A percentile compares a stretch with the other conserved stretches of the same genome.
Evolutionary conservation across 35 echinoderm and acorn worm species (phyloP).

Genomic region (Ptychodera flava): DNA sequence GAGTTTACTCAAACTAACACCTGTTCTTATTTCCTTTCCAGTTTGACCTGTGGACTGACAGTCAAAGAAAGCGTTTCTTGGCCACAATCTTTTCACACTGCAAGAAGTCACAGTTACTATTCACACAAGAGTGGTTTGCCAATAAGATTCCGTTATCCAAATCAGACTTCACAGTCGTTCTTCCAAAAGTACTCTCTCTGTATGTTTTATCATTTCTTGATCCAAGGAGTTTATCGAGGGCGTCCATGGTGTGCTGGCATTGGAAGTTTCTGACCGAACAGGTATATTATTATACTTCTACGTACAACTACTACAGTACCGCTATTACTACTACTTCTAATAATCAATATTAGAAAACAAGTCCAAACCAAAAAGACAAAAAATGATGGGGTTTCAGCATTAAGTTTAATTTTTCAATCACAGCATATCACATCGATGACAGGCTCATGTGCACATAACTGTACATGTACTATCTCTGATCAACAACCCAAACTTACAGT

Average conservation of each 20-base stretch:
- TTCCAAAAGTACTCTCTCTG: slow-evolving; percentile 75
- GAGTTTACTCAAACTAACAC: too few relatives aligned
- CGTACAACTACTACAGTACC: not conserved
- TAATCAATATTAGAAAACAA: too few relatives aligned
- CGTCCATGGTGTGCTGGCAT: slow-evolving; percentile 83
- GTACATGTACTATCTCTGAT: too few relatives aligned
- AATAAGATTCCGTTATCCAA: slow-evolving; percentile 65
- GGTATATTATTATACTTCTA: slow-evolving; percentile 25
- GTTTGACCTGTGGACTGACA: slow-evolving; percentile 97
- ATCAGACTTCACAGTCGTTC: slow-evolving; percentile 64
- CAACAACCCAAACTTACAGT: too few relatives aligned
- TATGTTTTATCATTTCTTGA: slow-evolving; percentile 97
- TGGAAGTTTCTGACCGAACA: slow-evolving; percentile 93
- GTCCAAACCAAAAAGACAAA: too few relatives aligned
- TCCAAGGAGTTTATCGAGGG: slow-evolving; percentile 82
- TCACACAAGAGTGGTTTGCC: slow-evolving; percentile 76
- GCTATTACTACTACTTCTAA: too few relatives aligned
- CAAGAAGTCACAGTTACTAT: slow-evolving; percentile 60
- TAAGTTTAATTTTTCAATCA: too few relatives aligned
- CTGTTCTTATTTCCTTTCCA: slow-evolving; percentile 19
- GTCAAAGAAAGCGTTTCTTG: slow-evolving; percentile 83
- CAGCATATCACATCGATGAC: too few relatives aligned
- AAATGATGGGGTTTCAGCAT: too few relatives aligned
- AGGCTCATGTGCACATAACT: too few relatives aligned
- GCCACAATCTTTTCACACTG: slow-evolving; percentile 66